Percentiles rank a stretch among this genome's conserved stretches.
Evolutionary conservation across 2,888 invertebrate species (phyloP).

Genomic region (Chymomyza procnemis): DNA sequence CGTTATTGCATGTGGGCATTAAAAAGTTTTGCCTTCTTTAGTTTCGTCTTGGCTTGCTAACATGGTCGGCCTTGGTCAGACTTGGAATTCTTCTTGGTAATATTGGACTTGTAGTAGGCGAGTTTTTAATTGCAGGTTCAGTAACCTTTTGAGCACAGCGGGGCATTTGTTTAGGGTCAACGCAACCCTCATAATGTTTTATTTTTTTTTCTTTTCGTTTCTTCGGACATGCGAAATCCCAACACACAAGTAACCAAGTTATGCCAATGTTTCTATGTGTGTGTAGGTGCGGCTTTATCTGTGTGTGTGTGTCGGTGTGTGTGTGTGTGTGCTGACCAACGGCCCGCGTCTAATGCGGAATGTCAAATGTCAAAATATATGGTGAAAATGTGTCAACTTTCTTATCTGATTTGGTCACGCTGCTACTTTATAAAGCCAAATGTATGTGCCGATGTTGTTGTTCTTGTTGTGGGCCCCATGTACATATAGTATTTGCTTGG

Average conservation of each 20-base stretch:
- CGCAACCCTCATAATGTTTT: conserved; percentile 11
- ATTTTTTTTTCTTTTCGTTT: too few relatives aligned
- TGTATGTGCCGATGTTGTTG: conserved; percentile 46
- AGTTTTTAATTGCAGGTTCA: conserved; percentile 73
- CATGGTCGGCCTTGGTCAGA: conserved; percentile 41
- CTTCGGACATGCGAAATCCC: conserved; percentile 67
- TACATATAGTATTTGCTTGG: background rate
- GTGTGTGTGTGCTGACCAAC: conserved; percentile 54
- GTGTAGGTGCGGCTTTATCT: background rate
- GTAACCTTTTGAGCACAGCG: conserved; percentile 61
- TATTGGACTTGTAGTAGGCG: conserved; percentile 1
- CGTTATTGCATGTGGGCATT: background rate
- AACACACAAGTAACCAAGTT: conserved; percentile 30
- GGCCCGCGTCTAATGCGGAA: conserved; percentile 75
- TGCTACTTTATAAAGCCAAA: conserved; percentile 76
- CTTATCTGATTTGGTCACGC: conserved; percentile 78
- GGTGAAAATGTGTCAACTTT: conserved; percentile 79
- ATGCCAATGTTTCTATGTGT: background rate
- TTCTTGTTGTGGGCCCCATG: conserved; percentile 5
- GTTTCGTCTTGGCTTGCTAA: conserved; percentile 28
- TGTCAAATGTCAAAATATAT: conserved; percentile 79
- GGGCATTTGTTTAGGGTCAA: conserved; percentile 25
- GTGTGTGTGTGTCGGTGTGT: background rate
- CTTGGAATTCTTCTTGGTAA: background rate
- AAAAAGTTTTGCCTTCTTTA: conserved; percentile 1